Conservation (phyloP, 2,888 invertebrate genomes). For the Cacoxenus indagator region DNA sequence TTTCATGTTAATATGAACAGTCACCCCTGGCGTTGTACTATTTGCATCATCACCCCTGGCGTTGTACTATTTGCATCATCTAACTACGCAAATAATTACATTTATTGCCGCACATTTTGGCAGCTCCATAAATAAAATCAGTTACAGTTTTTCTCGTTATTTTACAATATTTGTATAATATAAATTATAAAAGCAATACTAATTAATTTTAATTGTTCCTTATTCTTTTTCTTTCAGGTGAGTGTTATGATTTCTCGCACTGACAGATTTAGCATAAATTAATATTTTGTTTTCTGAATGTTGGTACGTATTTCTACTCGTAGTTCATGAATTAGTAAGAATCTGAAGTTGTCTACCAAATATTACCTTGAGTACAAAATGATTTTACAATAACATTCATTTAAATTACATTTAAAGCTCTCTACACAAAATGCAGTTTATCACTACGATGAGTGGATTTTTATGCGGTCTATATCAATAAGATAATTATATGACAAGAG, state of each 20-base stretch:
- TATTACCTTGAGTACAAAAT: too few relatives aligned
- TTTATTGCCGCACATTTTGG: constrained; percentile 6
- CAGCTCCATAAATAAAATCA: neutral
- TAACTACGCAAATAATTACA: constrained; percentile 1
- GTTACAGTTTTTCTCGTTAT: neutral
- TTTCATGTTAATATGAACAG: neutral
- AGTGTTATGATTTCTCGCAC: neutral
- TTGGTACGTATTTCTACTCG: neutral
- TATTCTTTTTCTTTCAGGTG: constrained; percentile 9
- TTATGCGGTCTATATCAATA: too few relatives aligned
- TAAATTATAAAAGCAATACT: neutral
- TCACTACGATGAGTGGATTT: too few relatives aligned
- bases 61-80: neutral
- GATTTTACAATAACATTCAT: too few relatives aligned
- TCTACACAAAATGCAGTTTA: too few relatives aligned
- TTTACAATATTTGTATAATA: neutral
- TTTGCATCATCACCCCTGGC: neutral
- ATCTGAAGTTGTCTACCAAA: too few relatives aligned
- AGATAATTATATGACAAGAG: too few relatives aligned
- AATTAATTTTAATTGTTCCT: neutral
- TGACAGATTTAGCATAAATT: neutral
- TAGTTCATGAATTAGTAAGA: neutral
- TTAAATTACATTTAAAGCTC: too few relatives aligned
- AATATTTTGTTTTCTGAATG: neutral
- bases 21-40: neutral